Evolutionary conservation across 2,113 vertebrate genomes (phyloP), one percentile per base, ranked within the genome.

Genomic region (Bubo scandiacus): DNA sequence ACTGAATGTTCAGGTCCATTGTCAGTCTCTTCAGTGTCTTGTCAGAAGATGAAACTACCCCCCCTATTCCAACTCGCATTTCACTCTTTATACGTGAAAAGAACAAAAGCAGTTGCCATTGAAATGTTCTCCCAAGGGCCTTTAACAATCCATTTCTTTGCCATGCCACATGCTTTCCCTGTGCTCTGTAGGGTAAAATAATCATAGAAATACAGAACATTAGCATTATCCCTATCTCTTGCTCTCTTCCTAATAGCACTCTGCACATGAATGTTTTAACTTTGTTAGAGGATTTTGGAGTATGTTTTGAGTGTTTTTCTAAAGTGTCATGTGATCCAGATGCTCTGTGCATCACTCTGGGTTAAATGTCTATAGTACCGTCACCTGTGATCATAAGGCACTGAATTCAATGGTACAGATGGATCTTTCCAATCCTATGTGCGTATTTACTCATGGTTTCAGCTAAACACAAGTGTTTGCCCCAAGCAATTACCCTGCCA

Each of bases 261-360:
- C 23, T 58, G 36, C 20, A 77, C 36, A 52, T 11, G 11, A 88
- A 63, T 11, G 12, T 81, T 88, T 78, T 47, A 70, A 36, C 10
- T 71, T 66, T 43, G 5, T 43, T 23, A 49, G 14, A 75, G 20
- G 36, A 74, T 38, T 88, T 51, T 78, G 26, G 57, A 63, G 15
- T 26, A 12, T 14, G 15, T 27, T 95, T 32, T 34, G 18, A 81
- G n/a, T 42, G 7, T 43, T 86, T 9, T 74, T 63, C 86, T 91
- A 54, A 58, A 65, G 30, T 0, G 1, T 27, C 7, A 0, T 2
- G 0, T 55, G 51, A 78, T 58, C 32, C 61, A 87, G 68, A 40
- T 34, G 57, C 34, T 89, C 58, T 65, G 20, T 43, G n/a, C 32
- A 74, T 52, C 59, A 25, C 36, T 83, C 14, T 49, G 47, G 19